These are phyloP conservation scores for Periparus ater DNA, from an alignment of 2,797 vertebrate genomes.

Conservation along the genomic window DNA sequence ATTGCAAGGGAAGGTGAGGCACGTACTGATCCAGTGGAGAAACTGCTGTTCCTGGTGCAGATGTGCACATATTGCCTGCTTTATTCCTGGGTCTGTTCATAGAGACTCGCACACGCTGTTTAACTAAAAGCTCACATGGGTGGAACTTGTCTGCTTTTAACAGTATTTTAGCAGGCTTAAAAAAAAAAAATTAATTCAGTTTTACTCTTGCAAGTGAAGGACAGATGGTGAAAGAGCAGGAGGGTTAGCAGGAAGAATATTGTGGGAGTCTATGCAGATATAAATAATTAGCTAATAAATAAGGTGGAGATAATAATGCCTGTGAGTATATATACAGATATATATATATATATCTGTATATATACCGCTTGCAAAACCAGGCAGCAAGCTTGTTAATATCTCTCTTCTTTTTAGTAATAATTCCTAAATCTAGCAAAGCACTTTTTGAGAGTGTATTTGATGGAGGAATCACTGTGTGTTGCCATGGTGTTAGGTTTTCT, in stretches of 20 bases:
- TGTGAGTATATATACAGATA: background rate
- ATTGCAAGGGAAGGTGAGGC: background rate
- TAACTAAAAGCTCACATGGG: background rate
- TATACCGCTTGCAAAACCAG: background rate
- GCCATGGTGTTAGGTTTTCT: slow-evolving; percentile 43
- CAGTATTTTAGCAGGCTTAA: background rate
- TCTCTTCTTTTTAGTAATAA: slow-evolving; percentile 26
- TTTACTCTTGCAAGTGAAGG: slow-evolving; percentile 5
- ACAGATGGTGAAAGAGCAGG: slow-evolving; percentile 54
- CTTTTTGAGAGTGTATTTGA: slow-evolving; percentile 6
- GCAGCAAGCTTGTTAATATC: background rate
- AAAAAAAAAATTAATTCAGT: background rate
- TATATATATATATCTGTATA: too few species aligned
- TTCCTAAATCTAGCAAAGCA: background rate
- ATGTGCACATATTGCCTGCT: background rate
- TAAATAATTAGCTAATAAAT: slow-evolving; percentile 47
- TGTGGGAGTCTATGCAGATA: slow-evolving; percentile 46
- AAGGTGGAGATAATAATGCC: slow-evolving; percentile 1
- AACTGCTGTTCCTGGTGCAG: background rate
- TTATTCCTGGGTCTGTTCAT: background rate
- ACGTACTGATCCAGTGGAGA: background rate
- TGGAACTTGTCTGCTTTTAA: slow-evolving; percentile 16
- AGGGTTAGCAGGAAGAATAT: slow-evolving; percentile 55
- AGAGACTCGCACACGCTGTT: background rate
- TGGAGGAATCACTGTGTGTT: slow-evolving; percentile 42